Evolutionary conservation across 2,113 vertebrate genomes (phyloP), one percentile per base, ranked within the genome.

Genomic region (Lagopus muta): DNA sequence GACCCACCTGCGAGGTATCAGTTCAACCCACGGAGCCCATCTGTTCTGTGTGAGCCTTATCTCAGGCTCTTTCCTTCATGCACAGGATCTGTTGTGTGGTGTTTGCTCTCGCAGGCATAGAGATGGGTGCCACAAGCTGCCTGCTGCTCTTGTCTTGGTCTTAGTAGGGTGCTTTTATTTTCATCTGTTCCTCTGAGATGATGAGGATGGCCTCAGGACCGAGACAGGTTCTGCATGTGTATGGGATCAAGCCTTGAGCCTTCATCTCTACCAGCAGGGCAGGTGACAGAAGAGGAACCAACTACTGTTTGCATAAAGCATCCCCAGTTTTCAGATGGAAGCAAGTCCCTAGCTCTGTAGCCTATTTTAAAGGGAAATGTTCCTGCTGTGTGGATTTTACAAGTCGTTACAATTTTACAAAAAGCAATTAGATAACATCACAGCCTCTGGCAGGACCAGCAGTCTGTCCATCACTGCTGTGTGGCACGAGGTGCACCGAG

Each of bases 11-110:
- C n/a, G 4, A 42, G 34, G 42, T n/a, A 8, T 10, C 32, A 5
- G 4, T 2, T 45, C 28, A 22, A 22, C 66, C 30, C 62, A 5
- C 71, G 5, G 40, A n/a, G 24, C 32, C 78, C 2, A 14, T 1
- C 12, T n/a, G 36, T 70, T 30, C 21, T 0, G 0, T 0, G 1
- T 8, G 8, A n/a, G 32, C 62, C 38, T 42, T 32, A 34, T 40
- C 45, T 12, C 18, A 1, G 43, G 40, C 42, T 62, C n/a, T 0
- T 20, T 8, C 27, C 43, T 0, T 2, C 17, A 0, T 1, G 19
- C 3, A 12, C 38, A 1, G 57, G 10, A 1, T 3, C 57, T 21
- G 43, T 55, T 1, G 0, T 0, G 8, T 3, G 18, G 2, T 2
- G 5, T 10, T 21, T 9, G 34, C 3, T 8, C 73, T 55, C 67